These are phyloP conservation scores for Hoplostethus atlanticus DNA, from an alignment of 2,797 vertebrate species.

Conservation along the genomic window DNA sequence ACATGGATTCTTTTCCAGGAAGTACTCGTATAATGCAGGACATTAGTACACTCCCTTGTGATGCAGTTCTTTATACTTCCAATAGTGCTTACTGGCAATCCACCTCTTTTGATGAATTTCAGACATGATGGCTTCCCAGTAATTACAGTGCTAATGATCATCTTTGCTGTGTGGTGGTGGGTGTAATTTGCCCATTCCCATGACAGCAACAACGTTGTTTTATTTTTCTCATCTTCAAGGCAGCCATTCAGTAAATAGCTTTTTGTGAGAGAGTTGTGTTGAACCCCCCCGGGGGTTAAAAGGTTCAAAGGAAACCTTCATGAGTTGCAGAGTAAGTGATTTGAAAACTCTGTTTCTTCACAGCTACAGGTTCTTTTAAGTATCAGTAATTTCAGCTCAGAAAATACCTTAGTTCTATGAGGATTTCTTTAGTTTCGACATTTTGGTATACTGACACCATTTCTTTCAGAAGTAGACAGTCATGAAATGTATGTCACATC, in stretches of 20 bases:
- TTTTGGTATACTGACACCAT: not conserved
- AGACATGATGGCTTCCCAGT: slow-evolving; percentile 65
- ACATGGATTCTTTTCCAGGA: slow-evolving; percentile 17
- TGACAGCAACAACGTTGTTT: slow-evolving; percentile 54
- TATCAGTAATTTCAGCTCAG: not conserved
- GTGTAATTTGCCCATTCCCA: slow-evolving; percentile 70
- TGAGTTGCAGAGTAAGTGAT: slow-evolving; percentile 38
- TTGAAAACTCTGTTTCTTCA: slow-evolving; percentile 29
- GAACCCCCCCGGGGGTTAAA: slow-evolving; percentile 29
- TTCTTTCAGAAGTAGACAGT: not conserved
- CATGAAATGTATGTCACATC: slow-evolving; percentile 1
- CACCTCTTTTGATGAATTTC: slow-evolving; percentile 72
- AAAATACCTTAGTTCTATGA: not conserved
- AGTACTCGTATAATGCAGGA: slow-evolving; percentile 10
- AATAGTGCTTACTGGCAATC: slow-evolving; percentile 70
- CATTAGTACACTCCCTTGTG: slow-evolving; percentile 51
- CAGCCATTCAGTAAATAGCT: slow-evolving; percentile 70
- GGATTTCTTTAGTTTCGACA: no score
- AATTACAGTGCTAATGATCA: slow-evolving; percentile 78
- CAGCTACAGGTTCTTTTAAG: no score
- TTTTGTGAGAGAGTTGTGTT: slow-evolving; percentile 35
- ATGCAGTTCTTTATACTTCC: slow-evolving; percentile 58
- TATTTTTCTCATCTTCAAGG: slow-evolving; percentile 64
- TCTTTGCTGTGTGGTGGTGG: slow-evolving; percentile 68
- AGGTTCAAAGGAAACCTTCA: slow-evolving; percentile 29